Percentiles rank a stretch among this genome's conserved stretches.
These are phyloP conservation scores for Ianthella basta DNA, from an alignment of 37 sponge, comb jelly and placozoan species.

Conservation along the genomic window DNA sequence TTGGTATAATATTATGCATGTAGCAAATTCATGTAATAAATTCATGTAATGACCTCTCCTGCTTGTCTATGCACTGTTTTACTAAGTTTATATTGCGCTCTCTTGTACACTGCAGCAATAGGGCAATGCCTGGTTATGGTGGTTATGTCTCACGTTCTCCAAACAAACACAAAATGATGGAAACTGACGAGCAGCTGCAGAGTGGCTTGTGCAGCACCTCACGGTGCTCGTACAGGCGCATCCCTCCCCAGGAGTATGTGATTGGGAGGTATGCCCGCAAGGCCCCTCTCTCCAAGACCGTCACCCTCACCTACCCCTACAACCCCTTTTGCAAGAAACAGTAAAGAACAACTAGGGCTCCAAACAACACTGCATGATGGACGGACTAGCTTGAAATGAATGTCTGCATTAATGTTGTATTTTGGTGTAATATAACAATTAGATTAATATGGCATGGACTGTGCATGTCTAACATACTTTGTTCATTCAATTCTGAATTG, in stretches of 20 bases:
- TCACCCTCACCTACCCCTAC: constrained; percentile 71
- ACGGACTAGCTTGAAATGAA: neutral
- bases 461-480: too few species aligned
- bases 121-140: constrained; percentile 64
- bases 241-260: neutral
- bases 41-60: neutral
- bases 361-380: neutral
- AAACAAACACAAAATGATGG: neutral
- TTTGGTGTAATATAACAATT: neutral
- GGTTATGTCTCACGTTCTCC: constrained; percentile 51
- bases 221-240: constrained; percentile 44
- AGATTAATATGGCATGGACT: too few species aligned
- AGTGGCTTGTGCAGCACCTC: constrained; percentile 51
- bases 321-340: constrained; percentile 42
- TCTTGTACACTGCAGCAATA: constrained; percentile 17
- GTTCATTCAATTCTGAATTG: too few species aligned
- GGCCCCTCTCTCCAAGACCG: constrained; percentile 61
- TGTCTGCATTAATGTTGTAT: neutral
- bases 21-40: neutral
- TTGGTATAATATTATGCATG: neutral
- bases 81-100: neutral
- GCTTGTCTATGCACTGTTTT: neutral
- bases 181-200: neutral
- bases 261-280: constrained; percentile 23
- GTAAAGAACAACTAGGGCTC: constrained; percentile 18